phyloP scores from a whole-genome alignment of 1,140 invertebrate genomes.

The Lethocerus indicus region DNA sequence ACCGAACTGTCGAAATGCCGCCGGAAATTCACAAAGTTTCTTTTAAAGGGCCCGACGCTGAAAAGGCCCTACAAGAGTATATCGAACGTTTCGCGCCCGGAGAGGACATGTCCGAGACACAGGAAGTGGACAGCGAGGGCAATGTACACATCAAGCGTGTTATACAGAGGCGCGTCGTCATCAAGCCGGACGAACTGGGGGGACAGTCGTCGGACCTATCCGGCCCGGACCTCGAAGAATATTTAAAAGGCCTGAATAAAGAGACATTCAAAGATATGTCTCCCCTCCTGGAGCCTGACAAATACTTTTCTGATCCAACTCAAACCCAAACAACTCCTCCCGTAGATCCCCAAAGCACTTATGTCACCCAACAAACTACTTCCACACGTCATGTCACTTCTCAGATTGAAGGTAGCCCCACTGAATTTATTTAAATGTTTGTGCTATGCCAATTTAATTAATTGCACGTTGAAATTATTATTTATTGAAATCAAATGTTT shows the following conservation, averaged over 20 bases:
- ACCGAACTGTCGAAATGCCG: slow-evolving; percentile 29
- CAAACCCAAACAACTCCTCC: not conserved
- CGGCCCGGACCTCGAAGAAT: slow-evolving; percentile 19
- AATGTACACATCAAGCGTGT: slow-evolving; percentile 32
- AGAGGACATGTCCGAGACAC: slow-evolving; percentile 28
- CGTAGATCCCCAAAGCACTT: not conserved
- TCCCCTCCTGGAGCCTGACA: not conserved
- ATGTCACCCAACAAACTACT: no score
- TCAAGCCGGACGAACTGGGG: slow-evolving; percentile 22
- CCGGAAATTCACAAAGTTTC: slow-evolving; percentile 33
- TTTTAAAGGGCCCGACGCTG: slow-evolving; percentile 33
- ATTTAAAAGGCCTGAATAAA: slow-evolving; percentile 14
- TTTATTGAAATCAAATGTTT: no score
- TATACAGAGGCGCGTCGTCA: slow-evolving; percentile 29
- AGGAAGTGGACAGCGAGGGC: slow-evolving; percentile 29
- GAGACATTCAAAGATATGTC: not conserved
- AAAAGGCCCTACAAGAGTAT: slow-evolving; percentile 29
- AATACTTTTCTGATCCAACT: not conserved
- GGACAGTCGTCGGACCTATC: slow-evolving; percentile 16
- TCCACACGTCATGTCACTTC: no score
- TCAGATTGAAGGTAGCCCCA: no score
- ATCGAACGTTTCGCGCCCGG: slow-evolving; percentile 31
- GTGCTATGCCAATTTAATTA: no score
- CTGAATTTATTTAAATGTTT: no score
- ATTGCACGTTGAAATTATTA: no score